Percentiles rank a stretch among this genome's conserved stretches.
Conservation (phyloP, 1,140 invertebrate genomes). For the Bombus soroeensis region DNA sequence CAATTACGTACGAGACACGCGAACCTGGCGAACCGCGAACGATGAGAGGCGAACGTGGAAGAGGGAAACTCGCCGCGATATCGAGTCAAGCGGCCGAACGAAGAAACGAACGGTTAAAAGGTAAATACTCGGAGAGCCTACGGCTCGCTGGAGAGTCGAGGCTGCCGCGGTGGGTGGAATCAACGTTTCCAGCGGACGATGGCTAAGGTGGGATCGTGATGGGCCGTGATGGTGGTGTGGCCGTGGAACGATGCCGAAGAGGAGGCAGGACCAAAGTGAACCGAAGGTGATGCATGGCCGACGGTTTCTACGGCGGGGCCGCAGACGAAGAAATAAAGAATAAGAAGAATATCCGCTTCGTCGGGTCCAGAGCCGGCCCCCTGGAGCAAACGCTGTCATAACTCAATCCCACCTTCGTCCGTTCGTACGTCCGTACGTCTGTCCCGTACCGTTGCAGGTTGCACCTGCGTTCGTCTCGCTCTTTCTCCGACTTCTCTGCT, state of each 20-base stretch:
- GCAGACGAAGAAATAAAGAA: conserved; percentile 79
- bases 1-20: neutral
- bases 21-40: no score
- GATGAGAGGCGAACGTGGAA: no score
- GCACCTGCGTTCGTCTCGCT: conserved; percentile 66
- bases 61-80: neutral
- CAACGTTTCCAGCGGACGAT: conserved; percentile 70
- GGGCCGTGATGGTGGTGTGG: conserved; percentile 77
- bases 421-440: conserved; percentile 63
- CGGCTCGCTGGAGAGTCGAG: conserved; percentile 17
- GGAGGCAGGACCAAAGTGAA: conserved; percentile 80
- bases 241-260: conserved; percentile 70
- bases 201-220: conserved; percentile 76
- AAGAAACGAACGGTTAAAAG: conserved; percentile 40
- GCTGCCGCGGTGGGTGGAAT: conserved; percentile 71
- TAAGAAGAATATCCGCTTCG: conserved; percentile 80
- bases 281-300: conserved; percentile 82
- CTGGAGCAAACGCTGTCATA: conserved; percentile 83
- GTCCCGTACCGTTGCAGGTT: conserved; percentile 68
- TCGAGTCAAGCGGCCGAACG: neutral
- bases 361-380: conserved; percentile 77
- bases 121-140: conserved; percentile 52
- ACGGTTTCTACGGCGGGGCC: conserved; percentile 77
- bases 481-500: conserved; percentile 40
- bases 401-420: conserved; percentile 83